These are phyloP conservation scores for Dendropsophus ebraccatus DNA, from an alignment of 2,113 vertebrate species.

Conservation along the genomic window DNA sequence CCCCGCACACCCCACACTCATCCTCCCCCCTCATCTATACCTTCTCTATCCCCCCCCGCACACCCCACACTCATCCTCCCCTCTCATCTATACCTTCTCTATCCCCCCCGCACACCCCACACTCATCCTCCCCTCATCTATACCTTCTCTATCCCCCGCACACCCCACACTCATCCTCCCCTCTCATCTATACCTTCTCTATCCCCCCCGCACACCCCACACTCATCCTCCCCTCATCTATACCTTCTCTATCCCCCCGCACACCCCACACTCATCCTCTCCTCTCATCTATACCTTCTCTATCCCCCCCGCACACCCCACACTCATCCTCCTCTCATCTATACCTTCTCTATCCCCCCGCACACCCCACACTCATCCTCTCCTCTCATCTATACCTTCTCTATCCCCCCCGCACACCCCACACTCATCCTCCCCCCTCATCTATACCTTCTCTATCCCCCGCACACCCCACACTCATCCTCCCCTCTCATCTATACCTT, in stretches of 20 bases:
- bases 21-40: background rate
- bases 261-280: background rate
- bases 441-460: background rate
- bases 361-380: background rate
- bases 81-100: background rate
- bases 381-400: background rate
- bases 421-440: background rate
- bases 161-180: no score
- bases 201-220: background rate
- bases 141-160: background rate
- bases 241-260: no score
- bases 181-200: background rate
- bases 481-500: background rate
- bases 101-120: background rate
- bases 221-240: background rate
- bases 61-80: no score
- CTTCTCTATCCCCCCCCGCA: background rate
- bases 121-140: background rate
- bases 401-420: background rate
- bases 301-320: background rate
- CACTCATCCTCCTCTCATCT: background rate
- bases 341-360: no score
- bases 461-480: background rate
- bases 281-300: background rate
- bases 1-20: background rate